Percentiles rank a stretch among this genome's conserved stretches.
phyloP scores from a whole-genome alignment of 2,797 vertebrate genomes.

The Pipistrellus kuhlii region DNA sequence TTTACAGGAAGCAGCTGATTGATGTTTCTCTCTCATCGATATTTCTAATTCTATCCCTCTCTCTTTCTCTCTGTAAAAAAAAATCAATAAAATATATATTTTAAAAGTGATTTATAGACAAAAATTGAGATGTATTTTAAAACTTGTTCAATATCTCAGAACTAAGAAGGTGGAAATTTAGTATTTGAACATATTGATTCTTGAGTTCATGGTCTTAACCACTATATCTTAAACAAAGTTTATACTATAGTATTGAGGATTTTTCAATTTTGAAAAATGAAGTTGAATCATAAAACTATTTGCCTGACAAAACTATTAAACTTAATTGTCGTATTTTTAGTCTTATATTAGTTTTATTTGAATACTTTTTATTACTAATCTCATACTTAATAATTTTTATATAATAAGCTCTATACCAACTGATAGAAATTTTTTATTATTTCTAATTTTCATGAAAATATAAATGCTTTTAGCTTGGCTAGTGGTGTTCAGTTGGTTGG shows the following conservation, averaged over 20 bases:
- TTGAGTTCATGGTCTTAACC: neutral
- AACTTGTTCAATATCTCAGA: neutral
- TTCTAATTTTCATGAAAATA: slow-evolving; percentile 64
- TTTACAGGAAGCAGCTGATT: no score
- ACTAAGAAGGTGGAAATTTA: neutral
- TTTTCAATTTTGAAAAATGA: neutral
- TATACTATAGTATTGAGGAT: neutral
- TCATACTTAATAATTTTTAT: slow-evolving; percentile 67
- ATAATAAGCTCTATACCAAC: slow-evolving; percentile 69
- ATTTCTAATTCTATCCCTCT: no score
- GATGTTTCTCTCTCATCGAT: no score
- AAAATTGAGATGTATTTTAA: neutral
- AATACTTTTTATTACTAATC: slow-evolving; percentile 21
- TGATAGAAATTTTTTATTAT: neutral
- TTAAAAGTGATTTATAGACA: neutral
- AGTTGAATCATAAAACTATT: neutral
- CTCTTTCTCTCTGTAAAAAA: no score
- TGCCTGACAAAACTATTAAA: neutral
- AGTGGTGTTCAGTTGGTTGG: no score
- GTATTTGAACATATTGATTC: neutral
- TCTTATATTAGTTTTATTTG: neutral
- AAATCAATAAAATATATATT: no score
- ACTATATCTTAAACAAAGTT: neutral
- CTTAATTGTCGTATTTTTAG: neutral
- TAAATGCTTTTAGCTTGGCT: slow-evolving; percentile 64